Conservation (phyloP, 2,113 vertebrate species). For the Mustela nigripes region DNA sequence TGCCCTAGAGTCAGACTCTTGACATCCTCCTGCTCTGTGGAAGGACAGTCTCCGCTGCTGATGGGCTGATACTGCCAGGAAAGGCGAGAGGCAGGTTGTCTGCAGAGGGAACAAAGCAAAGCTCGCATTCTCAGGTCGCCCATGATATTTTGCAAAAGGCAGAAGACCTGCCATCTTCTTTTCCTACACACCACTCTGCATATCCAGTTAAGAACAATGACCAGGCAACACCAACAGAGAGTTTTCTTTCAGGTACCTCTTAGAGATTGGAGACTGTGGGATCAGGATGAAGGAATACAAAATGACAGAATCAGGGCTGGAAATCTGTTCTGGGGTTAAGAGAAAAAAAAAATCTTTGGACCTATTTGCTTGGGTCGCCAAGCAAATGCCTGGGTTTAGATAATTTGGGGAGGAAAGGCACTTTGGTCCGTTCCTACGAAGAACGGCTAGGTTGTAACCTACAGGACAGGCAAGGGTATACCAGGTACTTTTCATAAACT, state of each 20-base stretch:
- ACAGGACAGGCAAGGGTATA: background rate
- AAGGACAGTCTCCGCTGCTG: background rate
- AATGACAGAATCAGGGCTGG: background rate
- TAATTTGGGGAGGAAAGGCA: background rate
- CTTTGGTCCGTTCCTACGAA: background rate
- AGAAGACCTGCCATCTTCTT: background rate
- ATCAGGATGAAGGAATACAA: background rate
- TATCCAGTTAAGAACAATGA: background rate
- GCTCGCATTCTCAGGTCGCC: no score
- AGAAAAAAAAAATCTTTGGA: background rate
- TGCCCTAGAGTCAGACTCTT: background rate
- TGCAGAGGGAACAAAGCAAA: background rate
- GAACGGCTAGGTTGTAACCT: background rate
- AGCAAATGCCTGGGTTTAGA: background rate
- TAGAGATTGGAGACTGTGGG: background rate
- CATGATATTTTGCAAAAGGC: background rate
- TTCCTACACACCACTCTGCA: background rate
- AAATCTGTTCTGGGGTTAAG: background rate
- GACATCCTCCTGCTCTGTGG: background rate
- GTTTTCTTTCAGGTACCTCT: background rate
- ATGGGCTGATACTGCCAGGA: fast-evolving
- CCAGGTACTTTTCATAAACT: background rate
- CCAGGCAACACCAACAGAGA: background rate
- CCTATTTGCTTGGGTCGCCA: background rate
- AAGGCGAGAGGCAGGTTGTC: background rate